phyloP scores from a whole-genome alignment of 2,113 vertebrate genomes.

The Lepus americanus region DNA sequence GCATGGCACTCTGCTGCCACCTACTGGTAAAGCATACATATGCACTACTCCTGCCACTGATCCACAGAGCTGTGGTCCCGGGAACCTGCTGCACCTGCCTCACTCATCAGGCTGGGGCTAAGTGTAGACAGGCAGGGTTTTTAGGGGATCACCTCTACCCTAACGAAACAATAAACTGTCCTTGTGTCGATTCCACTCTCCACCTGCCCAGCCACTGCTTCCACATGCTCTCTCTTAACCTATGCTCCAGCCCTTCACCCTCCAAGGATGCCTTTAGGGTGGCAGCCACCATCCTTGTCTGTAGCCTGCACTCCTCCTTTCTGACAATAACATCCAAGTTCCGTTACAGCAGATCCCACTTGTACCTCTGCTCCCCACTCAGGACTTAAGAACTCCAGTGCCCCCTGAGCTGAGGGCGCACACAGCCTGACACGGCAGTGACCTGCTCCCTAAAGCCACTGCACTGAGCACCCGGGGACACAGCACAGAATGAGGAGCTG shows the following conservation, averaged over 20 bases:
- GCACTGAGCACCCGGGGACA: not conserved
- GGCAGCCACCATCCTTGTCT: not conserved
- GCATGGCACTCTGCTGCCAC: conserved; percentile 85
- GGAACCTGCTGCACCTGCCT: not conserved
- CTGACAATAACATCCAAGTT: not conserved
- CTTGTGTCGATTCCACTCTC: not conserved
- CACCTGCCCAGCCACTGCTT: not conserved
- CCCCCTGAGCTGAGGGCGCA: not conserved
- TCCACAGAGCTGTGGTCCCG: too few relatives aligned
- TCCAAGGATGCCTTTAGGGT: not conserved
- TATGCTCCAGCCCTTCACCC: not conserved
- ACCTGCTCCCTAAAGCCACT: not conserved
- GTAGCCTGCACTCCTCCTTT: not conserved
- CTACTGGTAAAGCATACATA: conserved; percentile 82
- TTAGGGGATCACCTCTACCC: not conserved
- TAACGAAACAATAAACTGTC: not conserved
- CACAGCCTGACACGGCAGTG: not conserved
- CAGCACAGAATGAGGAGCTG: not conserved
- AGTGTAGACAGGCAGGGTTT: not conserved
- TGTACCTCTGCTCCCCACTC: not conserved
- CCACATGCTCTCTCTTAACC: not conserved
- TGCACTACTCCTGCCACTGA: too few relatives aligned
- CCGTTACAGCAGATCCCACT: not conserved
- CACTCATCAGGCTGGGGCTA: not conserved
- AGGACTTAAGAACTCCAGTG: not conserved